Evolutionary conservation across 1,140 invertebrate genomes (phyloP).

Genomic region (Hermatobates lingyangjiaoensis): DNA sequence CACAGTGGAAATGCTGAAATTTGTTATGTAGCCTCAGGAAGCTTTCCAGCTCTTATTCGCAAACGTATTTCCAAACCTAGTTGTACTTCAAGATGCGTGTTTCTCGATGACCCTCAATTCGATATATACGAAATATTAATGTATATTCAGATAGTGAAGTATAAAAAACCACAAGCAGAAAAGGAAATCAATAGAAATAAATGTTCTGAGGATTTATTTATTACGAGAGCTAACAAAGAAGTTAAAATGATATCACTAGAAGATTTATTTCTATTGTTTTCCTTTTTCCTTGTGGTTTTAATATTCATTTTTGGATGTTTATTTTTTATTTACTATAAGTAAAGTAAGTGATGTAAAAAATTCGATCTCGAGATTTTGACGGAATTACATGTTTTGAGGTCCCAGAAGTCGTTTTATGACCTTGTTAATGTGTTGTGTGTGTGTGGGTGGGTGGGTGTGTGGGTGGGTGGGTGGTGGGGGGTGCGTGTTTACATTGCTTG

Average conservation of each 20-base stretch:
- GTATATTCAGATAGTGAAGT: not conserved
- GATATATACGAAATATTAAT: not conserved
- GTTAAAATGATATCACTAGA: not conserved
- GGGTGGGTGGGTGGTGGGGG: no score
- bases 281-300: no score
- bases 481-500: no score
- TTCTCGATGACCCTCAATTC: not conserved
- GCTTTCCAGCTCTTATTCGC: conserved; percentile 46
- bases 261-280: not conserved
- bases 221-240: not conserved
- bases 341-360: no score
- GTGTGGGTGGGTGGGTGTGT: no score
- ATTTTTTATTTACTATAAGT: no score
- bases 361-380: no score
- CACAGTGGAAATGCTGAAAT: conserved; percentile 41
- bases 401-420: no score
- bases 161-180: not conserved
- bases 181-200: not conserved
- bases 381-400: no score
- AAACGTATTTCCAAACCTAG: conserved; percentile 25
- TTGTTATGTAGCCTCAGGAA: conserved; percentile 75
- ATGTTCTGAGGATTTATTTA: no score
- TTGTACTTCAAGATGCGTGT: conserved; percentile 21
- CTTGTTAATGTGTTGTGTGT: no score
- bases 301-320: no score